Conservation (phyloP, 2,113 vertebrate species). For the Lota lota region DNA sequence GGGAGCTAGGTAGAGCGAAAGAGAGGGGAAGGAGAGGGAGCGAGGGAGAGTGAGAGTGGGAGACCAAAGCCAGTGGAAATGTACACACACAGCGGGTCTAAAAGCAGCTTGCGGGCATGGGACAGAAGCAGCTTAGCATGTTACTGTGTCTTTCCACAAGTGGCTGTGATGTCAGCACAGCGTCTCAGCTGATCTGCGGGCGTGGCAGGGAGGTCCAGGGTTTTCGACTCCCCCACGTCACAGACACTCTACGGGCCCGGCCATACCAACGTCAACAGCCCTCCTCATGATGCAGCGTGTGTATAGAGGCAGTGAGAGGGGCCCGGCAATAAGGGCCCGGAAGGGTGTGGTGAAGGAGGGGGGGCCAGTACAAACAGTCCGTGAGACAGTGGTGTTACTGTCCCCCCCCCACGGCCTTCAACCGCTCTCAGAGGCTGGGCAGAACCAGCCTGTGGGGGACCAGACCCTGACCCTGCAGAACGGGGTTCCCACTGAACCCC, state of each 20-base stretch:
- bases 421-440: too few relatives aligned
- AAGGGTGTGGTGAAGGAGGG: background rate
- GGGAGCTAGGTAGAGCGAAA: background rate
- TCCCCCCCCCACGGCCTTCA: too few relatives aligned
- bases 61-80: constrained; percentile 40
- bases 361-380: background rate
- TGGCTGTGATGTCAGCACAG: constrained; percentile 37
- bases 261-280: constrained; percentile 18
- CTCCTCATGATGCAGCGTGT: background rate
- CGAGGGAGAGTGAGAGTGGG: constrained; percentile 1
- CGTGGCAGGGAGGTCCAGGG: constrained; percentile 7
- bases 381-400: too few relatives aligned
- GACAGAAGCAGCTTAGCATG: constrained; percentile 41
- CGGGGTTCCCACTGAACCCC: too few relatives aligned
- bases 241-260: constrained; percentile 9
- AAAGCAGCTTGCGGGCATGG: constrained; percentile 14
- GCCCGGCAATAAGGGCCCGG: constrained; percentile 24
- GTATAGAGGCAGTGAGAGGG: constrained; percentile 27
- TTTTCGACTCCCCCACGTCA: constrained; percentile 14
- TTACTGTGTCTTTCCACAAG: constrained; percentile 52
- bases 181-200: constrained; percentile 35
- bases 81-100: constrained; percentile 24
- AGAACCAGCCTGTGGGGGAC: too few relatives aligned
- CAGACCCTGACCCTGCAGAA: too few relatives aligned
- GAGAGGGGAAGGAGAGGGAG: constrained; percentile 1